Percentiles rank a stretch among this genome's conserved stretches.
These are phyloP conservation scores for Venustaconcha ellipsiformis DNA, from an alignment of 1,140 invertebrate genomes.

Conservation along the genomic window DNA sequence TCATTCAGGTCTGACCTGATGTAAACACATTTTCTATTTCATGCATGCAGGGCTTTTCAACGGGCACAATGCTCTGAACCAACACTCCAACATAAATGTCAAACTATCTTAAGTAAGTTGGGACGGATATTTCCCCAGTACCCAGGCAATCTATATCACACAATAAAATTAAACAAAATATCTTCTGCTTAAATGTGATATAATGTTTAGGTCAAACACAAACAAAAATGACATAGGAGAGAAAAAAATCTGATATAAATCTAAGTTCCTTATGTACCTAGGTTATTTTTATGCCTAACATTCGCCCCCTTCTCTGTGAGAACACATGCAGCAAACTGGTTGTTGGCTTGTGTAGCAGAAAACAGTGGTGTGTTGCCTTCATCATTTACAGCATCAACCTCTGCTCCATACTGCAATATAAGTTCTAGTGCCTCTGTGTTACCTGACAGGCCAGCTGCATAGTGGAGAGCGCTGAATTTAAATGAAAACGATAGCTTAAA, in stretches of 20 bases:
- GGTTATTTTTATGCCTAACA: conserved; percentile 58
- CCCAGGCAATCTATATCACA: no score
- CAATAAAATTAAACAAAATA: no score
- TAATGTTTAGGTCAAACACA: no score
- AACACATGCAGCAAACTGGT: conserved; percentile 60
- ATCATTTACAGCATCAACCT: conserved; percentile 59
- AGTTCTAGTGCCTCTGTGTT: conserved; percentile 59
- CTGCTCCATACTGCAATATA: conserved; percentile 54
- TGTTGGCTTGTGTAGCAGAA: conserved; percentile 62
- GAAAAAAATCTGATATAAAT: neutral
- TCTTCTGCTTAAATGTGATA: no score
- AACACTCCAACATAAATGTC: no score
- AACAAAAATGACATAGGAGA: neutral
- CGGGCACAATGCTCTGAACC: no score
- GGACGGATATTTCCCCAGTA: no score
- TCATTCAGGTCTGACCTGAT: no score
- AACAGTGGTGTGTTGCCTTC: conserved; percentile 62
- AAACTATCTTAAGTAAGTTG: no score
- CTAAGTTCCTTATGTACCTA: conserved; percentile 40
- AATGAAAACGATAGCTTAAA: neutral
- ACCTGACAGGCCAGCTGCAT: conserved; percentile 56
- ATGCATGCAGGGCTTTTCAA: no score
- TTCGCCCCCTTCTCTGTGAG: conserved; percentile 60
- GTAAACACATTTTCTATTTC: no score
- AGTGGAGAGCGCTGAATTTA: conserved; percentile 56